A percentile compares a stretch with the other conserved stretches of the same genome.
phyloP scores from a whole-genome alignment of 2,113 vertebrate species.

The Xiphorhynchus elegans region DNA sequence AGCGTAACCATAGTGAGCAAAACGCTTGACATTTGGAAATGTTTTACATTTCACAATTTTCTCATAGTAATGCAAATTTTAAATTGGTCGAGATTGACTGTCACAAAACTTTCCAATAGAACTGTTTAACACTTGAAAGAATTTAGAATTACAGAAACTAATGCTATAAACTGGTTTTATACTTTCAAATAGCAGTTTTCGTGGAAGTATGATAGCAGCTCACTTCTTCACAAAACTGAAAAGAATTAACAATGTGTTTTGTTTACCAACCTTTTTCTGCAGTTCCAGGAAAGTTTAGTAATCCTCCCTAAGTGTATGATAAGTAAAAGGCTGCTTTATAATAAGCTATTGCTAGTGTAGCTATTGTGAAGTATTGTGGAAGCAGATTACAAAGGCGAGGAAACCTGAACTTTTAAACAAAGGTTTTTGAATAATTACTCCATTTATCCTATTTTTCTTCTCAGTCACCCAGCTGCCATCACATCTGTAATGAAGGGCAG shows the following conservation, averaged over 20 bases:
- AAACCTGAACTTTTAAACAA: not conserved
- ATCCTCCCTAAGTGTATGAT: not conserved
- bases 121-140: not conserved
- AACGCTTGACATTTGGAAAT: not conserved
- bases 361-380: not conserved
- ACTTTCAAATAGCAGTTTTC: not conserved
- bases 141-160: not conserved
- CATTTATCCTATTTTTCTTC: not conserved
- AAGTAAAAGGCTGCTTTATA: not conserved
- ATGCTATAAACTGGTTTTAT: not conserved
- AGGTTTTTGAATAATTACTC: not conserved
- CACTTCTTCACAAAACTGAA: not conserved
- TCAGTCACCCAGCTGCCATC: not conserved
- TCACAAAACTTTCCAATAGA: not conserved
- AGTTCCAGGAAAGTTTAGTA: not conserved
- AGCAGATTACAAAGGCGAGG: not conserved
- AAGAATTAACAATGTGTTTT: not conserved
- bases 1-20: not conserved
- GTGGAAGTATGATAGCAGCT: not conserved
- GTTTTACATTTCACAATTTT: not conserved
- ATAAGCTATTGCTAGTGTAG: not conserved
- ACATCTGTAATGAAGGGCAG: not conserved
- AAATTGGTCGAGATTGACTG: not conserved
- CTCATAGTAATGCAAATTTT: not conserved
- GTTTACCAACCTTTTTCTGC: not conserved